These are phyloP conservation scores for Cosmopolites sordidus DNA, from an alignment of 2,888 invertebrate genomes.

Conservation along the genomic window DNA sequence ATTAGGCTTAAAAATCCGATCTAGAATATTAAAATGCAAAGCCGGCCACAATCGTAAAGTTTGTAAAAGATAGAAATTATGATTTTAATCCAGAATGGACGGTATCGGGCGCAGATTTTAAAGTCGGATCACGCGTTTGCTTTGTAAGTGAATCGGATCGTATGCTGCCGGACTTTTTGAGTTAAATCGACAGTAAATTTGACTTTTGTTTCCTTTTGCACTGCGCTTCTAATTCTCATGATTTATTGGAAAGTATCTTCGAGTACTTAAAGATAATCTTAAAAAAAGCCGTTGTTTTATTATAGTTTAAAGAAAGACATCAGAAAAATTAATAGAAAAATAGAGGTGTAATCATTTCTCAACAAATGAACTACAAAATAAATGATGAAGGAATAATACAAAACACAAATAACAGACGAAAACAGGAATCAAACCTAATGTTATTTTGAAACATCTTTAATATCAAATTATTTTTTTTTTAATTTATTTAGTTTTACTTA, in stretches of 20 bases:
- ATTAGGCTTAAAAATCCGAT: background rate
- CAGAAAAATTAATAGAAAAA: too few species aligned
- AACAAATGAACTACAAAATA: too few species aligned
- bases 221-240: too few species aligned
- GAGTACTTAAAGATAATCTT: background rate
- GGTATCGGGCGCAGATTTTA: constrained; percentile 2
- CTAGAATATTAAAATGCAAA: constrained; percentile 10
- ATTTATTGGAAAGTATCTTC: background rate
- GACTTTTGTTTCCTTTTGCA: background rate
- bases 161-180: background rate
- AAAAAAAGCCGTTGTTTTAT: background rate
- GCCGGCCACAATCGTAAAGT: constrained; percentile 10
- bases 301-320: too few species aligned
- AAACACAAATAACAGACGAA: too few species aligned
- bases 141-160: background rate
- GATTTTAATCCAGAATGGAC: constrained; percentile 11
- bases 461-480: too few species aligned
- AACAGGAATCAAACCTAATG: too few species aligned
- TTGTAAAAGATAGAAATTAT: constrained; percentile 17
- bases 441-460: too few species aligned
- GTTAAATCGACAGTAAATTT: background rate
- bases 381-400: too few species aligned
- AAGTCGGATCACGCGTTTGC: background rate
- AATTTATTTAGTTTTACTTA: too few species aligned
- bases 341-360: too few species aligned